Conservation (phyloP, 2,113 vertebrate genomes). For the Protobothrops mucrosquamatus region DNA sequence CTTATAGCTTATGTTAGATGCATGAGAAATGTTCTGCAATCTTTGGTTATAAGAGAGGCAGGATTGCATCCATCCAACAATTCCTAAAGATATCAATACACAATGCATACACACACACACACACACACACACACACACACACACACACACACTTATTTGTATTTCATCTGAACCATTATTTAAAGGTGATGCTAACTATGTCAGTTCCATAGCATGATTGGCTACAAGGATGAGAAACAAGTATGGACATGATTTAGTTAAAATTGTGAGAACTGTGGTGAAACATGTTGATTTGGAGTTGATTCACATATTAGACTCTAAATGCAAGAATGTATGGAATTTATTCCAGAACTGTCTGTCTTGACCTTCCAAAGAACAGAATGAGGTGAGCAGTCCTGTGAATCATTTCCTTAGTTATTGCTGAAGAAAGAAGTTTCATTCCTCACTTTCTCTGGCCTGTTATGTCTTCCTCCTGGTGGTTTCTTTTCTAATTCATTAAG, state of each 20-base stretch:
- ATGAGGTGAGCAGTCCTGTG: neutral
- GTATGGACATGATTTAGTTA: slow-evolving; percentile 55
- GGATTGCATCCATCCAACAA: neutral
- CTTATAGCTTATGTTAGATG: neutral
- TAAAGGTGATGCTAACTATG: slow-evolving; percentile 25
- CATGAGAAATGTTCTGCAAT: neutral
- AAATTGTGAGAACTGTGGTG: slow-evolving; percentile 50
- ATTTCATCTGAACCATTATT: slow-evolving; percentile 38
- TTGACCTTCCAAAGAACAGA: neutral
- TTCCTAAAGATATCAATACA: neutral
- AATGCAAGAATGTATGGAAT: slow-evolving; percentile 11
- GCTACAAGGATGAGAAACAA: slow-evolving; percentile 37
- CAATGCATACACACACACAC: neutral
- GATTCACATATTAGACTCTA: slow-evolving; percentile 6
- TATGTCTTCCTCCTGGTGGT: neutral
- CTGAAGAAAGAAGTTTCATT: neutral
- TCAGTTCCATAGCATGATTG: slow-evolving; percentile 24
- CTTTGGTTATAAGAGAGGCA: neutral
- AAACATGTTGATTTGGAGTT: slow-evolving; percentile 42
- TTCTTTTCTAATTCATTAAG: neutral
- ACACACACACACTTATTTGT: neutral
- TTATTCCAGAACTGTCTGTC: neutral
- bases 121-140: neutral
- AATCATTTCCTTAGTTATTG: neutral
- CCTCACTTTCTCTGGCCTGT: neutral